phyloP scores from a whole-genome alignment of 2,888 invertebrate genomes.

The Brachyopa scutellaris region DNA sequence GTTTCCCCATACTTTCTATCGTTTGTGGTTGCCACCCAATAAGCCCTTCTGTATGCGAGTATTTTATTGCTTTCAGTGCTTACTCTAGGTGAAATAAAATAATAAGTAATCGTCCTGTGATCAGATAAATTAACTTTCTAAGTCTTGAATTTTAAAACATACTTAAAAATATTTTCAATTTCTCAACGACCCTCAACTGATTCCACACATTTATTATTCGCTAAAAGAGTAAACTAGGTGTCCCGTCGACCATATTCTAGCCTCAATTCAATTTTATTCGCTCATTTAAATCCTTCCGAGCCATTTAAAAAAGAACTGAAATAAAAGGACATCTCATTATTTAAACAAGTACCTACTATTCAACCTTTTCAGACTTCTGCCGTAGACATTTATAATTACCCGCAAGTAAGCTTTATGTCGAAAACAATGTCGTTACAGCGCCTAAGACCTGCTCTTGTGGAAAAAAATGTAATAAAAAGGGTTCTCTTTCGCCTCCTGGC shows the following conservation, averaged over 20 bases:
- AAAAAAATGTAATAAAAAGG: conserved; percentile 29
- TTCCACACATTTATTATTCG: conserved; percentile 19
- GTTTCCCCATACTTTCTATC: too few species aligned
- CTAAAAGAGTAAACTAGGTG: conserved; percentile 14
- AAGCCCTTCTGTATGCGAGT: too few species aligned
- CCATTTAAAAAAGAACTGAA: conserved; percentile 21
- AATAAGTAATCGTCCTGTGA: too few species aligned
- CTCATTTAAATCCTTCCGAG: conserved; percentile 42
- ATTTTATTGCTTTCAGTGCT: too few species aligned
- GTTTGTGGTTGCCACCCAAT: too few species aligned
- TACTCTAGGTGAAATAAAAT: too few species aligned
- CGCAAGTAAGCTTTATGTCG: conserved; percentile 52
- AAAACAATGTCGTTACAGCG: conserved; percentile 46
- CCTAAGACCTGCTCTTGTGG: conserved; percentile 35
- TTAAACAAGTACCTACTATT: conserved; percentile 32
- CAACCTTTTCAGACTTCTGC: conserved; percentile 35
- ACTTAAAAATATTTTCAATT: not conserved
- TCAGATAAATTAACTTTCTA: too few species aligned
- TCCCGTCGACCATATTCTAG: too few species aligned
- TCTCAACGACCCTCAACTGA: conserved; percentile 2
- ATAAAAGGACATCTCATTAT: conserved; percentile 51
- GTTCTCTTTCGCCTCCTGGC: conserved; percentile 31
- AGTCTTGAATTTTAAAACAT: too few species aligned
- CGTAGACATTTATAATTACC: conserved; percentile 56
- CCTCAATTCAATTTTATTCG: not conserved